Percentiles rank a stretch among this genome's conserved stretches.
phyloP scores from a whole-genome alignment of 2,113 vertebrate genomes.

The Parotia lawesii region DNA sequence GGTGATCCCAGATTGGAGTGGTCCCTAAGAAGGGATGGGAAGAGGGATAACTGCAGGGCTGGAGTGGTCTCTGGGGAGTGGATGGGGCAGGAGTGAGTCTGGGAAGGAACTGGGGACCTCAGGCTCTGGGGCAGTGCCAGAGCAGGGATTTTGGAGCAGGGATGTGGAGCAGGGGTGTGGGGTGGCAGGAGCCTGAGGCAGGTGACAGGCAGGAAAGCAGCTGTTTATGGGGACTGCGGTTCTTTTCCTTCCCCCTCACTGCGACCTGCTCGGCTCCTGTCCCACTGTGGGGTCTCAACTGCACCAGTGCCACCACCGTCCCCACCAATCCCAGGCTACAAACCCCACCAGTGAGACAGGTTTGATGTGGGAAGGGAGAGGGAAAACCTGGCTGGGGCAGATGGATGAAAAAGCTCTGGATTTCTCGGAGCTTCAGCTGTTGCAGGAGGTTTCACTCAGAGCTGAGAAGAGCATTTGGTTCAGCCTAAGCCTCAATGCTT shows the following conservation, averaged over 20 bases:
- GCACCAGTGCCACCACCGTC: neutral
- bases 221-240: fast-evolving
- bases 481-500: neutral
- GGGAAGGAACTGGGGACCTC: neutral
- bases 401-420: neutral
- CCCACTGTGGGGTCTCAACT: neutral
- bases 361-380: neutral
- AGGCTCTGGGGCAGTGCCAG: neutral
- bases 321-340: neutral
- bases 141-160: neutral
- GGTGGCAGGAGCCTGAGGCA: neutral
- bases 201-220: neutral
- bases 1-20: neutral
- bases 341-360: neutral
- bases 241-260: neutral
- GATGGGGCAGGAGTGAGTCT: neutral
- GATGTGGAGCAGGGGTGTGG: neutral
- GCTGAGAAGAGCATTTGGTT: neutral
- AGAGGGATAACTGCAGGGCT: neutral
- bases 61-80: neutral
- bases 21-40: neutral
- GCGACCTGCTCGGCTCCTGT: fast-evolving
- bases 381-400: neutral
- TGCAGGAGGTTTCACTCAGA: neutral
- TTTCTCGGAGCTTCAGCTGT: neutral